Evolutionary conservation across 1,140 invertebrate species (phyloP).

Genomic region (Doryteuthis pealeii): DNA sequence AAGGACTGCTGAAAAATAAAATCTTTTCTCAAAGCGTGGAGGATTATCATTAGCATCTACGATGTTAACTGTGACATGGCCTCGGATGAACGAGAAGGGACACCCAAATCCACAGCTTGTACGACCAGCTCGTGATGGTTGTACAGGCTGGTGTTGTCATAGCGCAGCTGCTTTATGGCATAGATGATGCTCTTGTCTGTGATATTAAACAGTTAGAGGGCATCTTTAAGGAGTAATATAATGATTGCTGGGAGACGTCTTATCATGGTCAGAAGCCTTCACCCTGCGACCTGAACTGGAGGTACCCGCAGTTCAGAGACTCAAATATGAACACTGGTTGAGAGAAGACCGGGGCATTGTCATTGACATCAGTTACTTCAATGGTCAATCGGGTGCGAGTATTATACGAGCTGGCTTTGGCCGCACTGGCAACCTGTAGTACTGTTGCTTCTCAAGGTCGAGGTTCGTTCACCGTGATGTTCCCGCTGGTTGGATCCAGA

Average conservation of each 20-base stretch:
- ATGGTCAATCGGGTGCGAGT: constrained; percentile 73
- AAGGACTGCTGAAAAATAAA: constrained; percentile 70
- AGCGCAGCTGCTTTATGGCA: constrained; percentile 79
- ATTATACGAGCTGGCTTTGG: constrained; percentile 73
- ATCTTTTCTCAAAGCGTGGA: constrained; percentile 49
- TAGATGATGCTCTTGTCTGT: constrained; percentile 87
- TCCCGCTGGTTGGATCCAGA: constrained; percentile 84
- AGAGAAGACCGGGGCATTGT: constrained; percentile 49
- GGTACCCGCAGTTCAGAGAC: constrained; percentile 72
- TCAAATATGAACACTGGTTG: constrained; percentile 37
- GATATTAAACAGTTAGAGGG: constrained; percentile 83
- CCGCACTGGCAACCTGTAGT: constrained; percentile 80
- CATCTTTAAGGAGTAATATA: constrained; percentile 84
- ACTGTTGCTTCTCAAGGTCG: constrained; percentile 75
- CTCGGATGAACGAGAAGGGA: constrained; percentile 74
- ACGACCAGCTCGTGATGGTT: constrained; percentile 84
- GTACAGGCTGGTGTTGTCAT: constrained; percentile 80
- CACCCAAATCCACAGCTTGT: constrained; percentile 91
- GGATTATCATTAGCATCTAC: constrained; percentile 53
- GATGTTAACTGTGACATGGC: constrained; percentile 54
- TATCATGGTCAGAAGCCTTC: constrained; percentile 85
- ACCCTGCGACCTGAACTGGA: constrained; percentile 78
- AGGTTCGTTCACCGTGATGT: constrained; percentile 87
- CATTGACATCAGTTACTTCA: constrained; percentile 76
- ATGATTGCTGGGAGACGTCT: constrained; percentile 89